Percentiles rank a stretch among this genome's conserved stretches.
These are phyloP conservation scores for Stenurella melanura DNA, from an alignment of 2,888 invertebrate genomes.

Conservation along the genomic window DNA sequence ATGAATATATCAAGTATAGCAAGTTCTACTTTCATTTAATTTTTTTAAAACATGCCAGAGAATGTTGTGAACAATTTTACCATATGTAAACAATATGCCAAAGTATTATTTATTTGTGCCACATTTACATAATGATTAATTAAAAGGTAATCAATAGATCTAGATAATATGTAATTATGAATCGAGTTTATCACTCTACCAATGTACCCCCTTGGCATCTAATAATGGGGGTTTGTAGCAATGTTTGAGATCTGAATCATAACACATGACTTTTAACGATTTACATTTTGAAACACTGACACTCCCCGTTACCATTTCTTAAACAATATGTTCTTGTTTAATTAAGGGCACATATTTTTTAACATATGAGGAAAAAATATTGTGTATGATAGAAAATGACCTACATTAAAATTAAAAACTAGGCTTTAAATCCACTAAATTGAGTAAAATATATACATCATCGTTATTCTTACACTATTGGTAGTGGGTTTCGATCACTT, in stretches of 20 bases:
- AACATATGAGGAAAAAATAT: neutral
- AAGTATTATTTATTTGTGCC: neutral
- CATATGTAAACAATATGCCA: slow-evolving; percentile 30
- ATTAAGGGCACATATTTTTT: neutral
- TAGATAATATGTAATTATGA: neutral
- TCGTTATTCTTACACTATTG: slow-evolving; percentile 11
- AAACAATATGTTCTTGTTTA: neutral
- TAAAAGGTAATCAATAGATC: neutral
- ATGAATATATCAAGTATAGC: neutral
- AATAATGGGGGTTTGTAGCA: neutral
- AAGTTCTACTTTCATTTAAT: neutral
- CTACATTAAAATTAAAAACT: neutral
- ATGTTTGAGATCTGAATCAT: neutral
- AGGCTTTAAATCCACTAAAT: neutral
- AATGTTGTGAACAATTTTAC: neutral
- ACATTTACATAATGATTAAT: neutral
- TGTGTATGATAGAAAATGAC: neutral
- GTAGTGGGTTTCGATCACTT: slow-evolving; percentile 39
- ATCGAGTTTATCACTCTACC: neutral
- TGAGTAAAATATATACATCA: neutral
- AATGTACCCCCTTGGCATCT: no score
- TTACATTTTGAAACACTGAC: neutral
- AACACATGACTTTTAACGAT: neutral
- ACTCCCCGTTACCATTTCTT: neutral
- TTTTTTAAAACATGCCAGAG: neutral